Evolutionary conservation across 2,113 vertebrate species (phyloP).

Genomic region (Stegastes partitus): DNA sequence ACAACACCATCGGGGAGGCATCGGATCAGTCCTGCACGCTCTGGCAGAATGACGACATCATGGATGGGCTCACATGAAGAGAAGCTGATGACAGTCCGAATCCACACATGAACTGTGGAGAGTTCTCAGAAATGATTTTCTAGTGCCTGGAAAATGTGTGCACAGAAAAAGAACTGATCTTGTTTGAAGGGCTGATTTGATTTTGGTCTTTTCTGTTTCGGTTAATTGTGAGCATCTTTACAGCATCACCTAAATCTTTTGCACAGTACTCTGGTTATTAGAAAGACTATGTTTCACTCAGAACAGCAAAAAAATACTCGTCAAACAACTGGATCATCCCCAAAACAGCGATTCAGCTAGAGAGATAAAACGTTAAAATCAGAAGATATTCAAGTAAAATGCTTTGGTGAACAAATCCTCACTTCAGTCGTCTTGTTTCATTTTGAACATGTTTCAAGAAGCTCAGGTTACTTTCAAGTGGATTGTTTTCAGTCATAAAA

Average conservation of each 20-base stretch:
- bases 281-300: not conserved
- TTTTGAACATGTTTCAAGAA: conserved; percentile 43
- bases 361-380: conserved; percentile 4
- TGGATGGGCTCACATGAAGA: no score
- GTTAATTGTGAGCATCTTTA: not conserved
- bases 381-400: conserved; percentile 38
- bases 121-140: no score
- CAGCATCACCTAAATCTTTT: not conserved
- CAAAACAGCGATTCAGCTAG: not conserved
- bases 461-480: conserved; percentile 38
- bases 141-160: no score
- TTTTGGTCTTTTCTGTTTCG: not conserved
- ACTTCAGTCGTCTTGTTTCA: not conserved
- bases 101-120: no score
- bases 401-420: conserved; percentile 3
- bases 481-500: not conserved
- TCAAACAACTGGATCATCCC: not conserved
- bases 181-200: not conserved
- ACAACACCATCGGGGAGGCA: no score
- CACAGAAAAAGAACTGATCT: no score
- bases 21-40: no score
- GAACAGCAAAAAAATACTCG: conserved; percentile 6
- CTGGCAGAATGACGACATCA: no score
- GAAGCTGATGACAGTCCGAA: not conserved
- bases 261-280: not conserved